phyloP scores from a whole-genome alignment of 2,113 vertebrate species.

The Silurus meridionalis region DNA sequence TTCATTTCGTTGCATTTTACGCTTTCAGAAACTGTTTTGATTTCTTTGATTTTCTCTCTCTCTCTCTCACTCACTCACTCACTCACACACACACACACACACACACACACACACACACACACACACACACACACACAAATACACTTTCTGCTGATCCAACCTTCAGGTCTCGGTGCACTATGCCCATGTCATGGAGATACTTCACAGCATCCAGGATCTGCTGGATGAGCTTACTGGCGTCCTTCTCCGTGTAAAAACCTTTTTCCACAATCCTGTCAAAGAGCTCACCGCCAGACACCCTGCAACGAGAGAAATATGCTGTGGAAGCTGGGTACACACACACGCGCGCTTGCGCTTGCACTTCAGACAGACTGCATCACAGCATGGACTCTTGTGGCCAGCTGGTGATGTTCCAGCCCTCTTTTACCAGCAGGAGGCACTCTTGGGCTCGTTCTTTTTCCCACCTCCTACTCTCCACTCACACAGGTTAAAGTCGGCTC shows the following conservation, averaged over 20 bases:
- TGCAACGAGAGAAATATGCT: slow-evolving; percentile 56
- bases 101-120: neutral
- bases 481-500: slow-evolving; percentile 14
- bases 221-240: slow-evolving; percentile 92
- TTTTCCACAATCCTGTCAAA: slow-evolving; percentile 98
- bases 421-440: slow-evolving; percentile 64
- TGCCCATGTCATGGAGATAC: slow-evolving; percentile 95
- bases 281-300: slow-evolving; percentile 92
- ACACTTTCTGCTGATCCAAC: slow-evolving; percentile 63
- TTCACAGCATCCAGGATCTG: slow-evolving; percentile 95
- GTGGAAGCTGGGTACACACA: slow-evolving; percentile 30
- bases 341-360: slow-evolving; percentile 18
- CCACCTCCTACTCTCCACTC: neutral
- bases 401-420: slow-evolving; percentile 34
- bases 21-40: neutral
- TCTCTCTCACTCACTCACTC: neutral
- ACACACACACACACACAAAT: neutral
- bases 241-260: slow-evolving; percentile 96
- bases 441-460: slow-evolving; percentile 15
- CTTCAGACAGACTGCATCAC: slow-evolving; percentile 47
- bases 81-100: neutral
- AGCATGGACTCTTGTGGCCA: slow-evolving; percentile 42
- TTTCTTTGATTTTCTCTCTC: neutral
- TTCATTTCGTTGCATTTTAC: neutral
- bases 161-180: slow-evolving; percentile 96